Base-by-base conservation (phyloP, 2,113 vertebrate genomes). In the Emberiza fucata region DNA sequence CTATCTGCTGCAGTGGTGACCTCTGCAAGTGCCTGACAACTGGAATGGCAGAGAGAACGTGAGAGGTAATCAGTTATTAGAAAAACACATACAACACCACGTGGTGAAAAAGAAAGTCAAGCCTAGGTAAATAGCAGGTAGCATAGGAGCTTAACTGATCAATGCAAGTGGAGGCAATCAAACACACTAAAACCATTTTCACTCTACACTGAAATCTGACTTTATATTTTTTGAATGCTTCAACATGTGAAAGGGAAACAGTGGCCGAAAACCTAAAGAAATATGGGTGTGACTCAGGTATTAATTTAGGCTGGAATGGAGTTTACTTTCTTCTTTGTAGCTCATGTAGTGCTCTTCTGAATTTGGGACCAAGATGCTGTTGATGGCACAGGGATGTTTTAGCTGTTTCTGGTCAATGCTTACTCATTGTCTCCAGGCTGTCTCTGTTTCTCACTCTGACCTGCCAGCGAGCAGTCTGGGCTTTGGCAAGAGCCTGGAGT, bases 391-490 rank as follows among this genome's bases (percentile, higher is more conserved):
- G 21, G 31, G 60, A 21, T 40, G 8, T 50, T 81, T 68, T 24
- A 68, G 2, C 31, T 57, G 19, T 48, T 81, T 60, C 37, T 90
- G 47, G 33, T n/a, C 47, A 66, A 16, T 28, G 5, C 9, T 57
- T 69, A 19, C 11, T 66, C 27, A 12, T 0, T 8, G 1, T 33
- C 60, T 37, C 60, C n/a, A 39, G 24, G 27, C 18, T 77, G n/a
- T 50, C 50, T 68, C 23, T 60, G 8, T 53, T 87, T 65, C 40
- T 64, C 33, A 8, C 11, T 61, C 65, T 33, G 14, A 24, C 14
- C 19, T 31, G 1, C 0, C 29, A 48, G 24, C 0, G 0, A 78
- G 25, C 8, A 61, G 29, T 6, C 11, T 57, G 28, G 12, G 11
- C 11, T 44, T 50, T 42, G 47, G 24, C 25, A 75, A 78, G 29